These are phyloP conservation scores for Aspidiotus destructor DNA, from an alignment of 2,888 invertebrate species.

Conservation along the genomic window DNA sequence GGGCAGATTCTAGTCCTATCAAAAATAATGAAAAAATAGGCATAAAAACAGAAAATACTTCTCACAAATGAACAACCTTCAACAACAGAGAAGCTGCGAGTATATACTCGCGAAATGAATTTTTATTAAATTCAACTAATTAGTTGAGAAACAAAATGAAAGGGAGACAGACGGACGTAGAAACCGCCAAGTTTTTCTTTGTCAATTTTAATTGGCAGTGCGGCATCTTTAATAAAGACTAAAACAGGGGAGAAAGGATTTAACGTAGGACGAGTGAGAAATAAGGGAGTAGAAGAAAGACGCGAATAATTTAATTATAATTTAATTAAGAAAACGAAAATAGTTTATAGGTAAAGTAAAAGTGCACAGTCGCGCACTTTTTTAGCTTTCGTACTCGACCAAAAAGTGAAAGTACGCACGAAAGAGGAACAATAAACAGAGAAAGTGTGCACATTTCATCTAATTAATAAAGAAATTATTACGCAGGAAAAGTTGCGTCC, in stretches of 20 bases:
- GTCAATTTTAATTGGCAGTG: slow-evolving; percentile 18
- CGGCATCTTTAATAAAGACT: slow-evolving; percentile 7
- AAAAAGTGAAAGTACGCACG: not conserved
- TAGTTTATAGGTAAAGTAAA: slow-evolving; percentile 15
- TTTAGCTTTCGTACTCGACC: slow-evolving; percentile 1
- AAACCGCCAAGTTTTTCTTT: slow-evolving; percentile 7
- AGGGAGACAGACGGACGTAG: not conserved
- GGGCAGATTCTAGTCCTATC: no score
- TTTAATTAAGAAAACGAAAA: slow-evolving; percentile 27
- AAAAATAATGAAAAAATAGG: no score
- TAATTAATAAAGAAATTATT: no score
- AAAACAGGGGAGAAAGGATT: not conserved
- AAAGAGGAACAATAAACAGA: not conserved
- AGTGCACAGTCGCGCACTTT: slow-evolving; percentile 23
- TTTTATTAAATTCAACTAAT: slow-evolving; percentile 30
- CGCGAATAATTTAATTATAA: slow-evolving; percentile 12
- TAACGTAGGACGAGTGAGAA: not conserved
- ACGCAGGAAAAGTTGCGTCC: no score
- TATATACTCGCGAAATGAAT: slow-evolving; percentile 19
- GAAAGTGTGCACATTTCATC: no score
- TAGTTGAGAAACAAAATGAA: slow-evolving; percentile 12
- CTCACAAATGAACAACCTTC: no score
- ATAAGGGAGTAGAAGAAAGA: slow-evolving; percentile 10
- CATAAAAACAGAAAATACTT: no score
- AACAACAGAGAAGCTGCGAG: no score